Evolutionary conservation across 2,888 invertebrate genomes (phyloP).

Genomic region (Troides aeacus): DNA sequence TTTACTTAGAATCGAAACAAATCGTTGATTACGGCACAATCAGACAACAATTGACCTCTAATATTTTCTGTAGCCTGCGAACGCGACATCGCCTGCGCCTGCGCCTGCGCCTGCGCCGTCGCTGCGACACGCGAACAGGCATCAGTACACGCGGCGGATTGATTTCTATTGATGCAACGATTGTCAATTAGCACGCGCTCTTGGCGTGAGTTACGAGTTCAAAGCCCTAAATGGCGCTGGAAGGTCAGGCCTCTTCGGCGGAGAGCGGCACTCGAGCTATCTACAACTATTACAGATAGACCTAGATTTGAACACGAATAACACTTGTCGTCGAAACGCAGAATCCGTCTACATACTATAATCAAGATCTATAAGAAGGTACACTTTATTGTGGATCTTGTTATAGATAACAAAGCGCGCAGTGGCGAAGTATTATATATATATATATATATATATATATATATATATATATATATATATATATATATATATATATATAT

Average conservation of each 20-base stretch:
- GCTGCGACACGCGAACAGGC: background rate
- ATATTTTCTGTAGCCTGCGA: no score
- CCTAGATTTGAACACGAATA: constrained; percentile 23
- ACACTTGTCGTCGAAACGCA: constrained; percentile 12
- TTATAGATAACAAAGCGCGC: no score
- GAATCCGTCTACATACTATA: background rate
- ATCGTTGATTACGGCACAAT: no score
- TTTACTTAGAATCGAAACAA: no score
- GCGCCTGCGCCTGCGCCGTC: no score
- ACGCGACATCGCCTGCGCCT: no score
- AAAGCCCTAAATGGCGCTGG: constrained; percentile 28
- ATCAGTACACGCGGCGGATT: background rate
- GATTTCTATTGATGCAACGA: constrained; percentile 17
- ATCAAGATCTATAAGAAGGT: background rate
- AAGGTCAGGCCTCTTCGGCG: constrained; percentile 22
- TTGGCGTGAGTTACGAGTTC: constrained; percentile 25
- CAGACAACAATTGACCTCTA: no score
- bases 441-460: no score
- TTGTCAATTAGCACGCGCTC: constrained; percentile 20
- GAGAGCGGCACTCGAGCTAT: constrained; percentile 24
- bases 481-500: no score
- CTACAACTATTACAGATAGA: constrained; percentile 13
- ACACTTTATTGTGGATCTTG: no score
- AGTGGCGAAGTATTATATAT: no score
- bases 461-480: no score